Evolutionary conservation across 2,888 invertebrate genomes (phyloP).

Genomic region (Dryocosmus kuriphilus): DNA sequence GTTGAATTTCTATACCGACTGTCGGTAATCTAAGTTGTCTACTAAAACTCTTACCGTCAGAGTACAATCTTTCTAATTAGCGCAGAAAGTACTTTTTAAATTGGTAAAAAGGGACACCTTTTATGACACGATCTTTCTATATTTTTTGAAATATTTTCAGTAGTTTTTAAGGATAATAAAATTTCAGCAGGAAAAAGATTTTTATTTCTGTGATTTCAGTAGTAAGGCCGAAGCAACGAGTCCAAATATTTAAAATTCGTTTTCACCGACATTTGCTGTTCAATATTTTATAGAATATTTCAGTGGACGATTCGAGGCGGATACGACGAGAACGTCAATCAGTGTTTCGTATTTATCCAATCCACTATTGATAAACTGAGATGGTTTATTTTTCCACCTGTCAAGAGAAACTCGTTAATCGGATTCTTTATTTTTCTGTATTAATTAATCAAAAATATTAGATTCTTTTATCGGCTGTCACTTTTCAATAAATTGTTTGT

Average conservation of each 20-base stretch:
- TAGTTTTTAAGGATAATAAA: background rate
- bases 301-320: background rate
- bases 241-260: conserved; percentile 19
- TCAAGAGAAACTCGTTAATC: background rate
- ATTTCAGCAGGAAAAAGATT: background rate
- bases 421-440: background rate
- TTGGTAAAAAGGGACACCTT: no score
- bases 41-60: no score
- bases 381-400: background rate
- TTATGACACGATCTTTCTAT: no score
- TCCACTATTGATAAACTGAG: conserved; percentile 14
- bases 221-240: background rate
- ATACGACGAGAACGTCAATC: conserved; percentile 6
- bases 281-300: conserved; percentile 13
- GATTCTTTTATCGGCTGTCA: background rate
- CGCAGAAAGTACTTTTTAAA: no score
- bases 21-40: no score
- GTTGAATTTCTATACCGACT: no score
- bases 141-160: background rate
- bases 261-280: background rate
- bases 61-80: no score
- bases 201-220: background rate
- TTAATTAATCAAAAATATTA: background rate
- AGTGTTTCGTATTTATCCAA: conserved; percentile 1
- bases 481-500: background rate